These are phyloP conservation scores for Luscinia luscinia DNA, from an alignment of 2,797 vertebrate species.

Conservation along the genomic window DNA sequence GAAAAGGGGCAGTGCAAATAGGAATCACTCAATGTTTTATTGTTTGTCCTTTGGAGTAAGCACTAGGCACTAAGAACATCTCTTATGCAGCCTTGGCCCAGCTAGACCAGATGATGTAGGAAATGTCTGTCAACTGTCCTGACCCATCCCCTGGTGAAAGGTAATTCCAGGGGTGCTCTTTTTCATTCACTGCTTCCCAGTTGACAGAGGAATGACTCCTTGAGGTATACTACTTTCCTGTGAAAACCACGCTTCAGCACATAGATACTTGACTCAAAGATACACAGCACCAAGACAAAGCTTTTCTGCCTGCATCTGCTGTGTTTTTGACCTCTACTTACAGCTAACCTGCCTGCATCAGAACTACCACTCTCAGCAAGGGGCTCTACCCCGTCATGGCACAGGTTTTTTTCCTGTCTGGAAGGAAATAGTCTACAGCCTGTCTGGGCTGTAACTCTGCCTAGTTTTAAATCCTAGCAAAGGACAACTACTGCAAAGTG, in stretches of 20 bases:
- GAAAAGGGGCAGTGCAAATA: background rate
- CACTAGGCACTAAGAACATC: rapidly evolving
- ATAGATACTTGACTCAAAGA: background rate
- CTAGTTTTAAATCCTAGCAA: slow-evolving; percentile 4
- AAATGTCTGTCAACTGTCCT: background rate
- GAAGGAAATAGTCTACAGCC: background rate
- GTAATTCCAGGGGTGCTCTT: background rate
- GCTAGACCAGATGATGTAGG: background rate
- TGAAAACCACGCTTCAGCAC: background rate
- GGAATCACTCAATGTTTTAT: background rate
- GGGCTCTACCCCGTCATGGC: background rate
- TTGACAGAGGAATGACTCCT: background rate
- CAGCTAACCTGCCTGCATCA: background rate
- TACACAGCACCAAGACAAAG: background rate
- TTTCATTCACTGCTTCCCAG: background rate
- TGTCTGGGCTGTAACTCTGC: background rate
- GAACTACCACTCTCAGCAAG: background rate
- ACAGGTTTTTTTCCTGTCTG: background rate
- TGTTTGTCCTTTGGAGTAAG: background rate
- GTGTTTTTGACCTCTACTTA: background rate
- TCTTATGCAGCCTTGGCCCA: background rate
- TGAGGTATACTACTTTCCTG: background rate
- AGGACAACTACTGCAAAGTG: background rate
- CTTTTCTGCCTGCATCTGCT: background rate
- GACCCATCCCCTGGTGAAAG: rapidly evolving